phyloP scores from a whole-genome alignment of 2,113 vertebrate genomes.

The Albula glossodonta region DNA sequence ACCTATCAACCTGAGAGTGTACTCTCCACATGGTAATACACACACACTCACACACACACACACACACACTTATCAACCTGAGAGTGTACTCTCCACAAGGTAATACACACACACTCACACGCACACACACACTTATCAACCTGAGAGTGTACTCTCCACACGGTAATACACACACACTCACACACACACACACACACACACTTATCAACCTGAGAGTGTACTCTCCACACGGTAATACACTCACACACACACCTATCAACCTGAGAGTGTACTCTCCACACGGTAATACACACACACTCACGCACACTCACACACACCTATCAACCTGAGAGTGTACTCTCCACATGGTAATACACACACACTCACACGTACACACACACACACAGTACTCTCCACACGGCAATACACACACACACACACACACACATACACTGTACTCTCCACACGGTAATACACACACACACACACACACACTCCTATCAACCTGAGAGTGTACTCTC shows the following conservation, averaged over 20 bases:
- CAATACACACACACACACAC: too few relatives aligned
- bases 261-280: too few relatives aligned
- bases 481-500: too few relatives aligned
- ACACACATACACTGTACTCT: not conserved
- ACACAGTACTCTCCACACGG: too few relatives aligned
- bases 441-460: slow-evolving; percentile 32
- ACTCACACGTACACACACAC: too few relatives aligned
- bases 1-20: slow-evolving; percentile 92
- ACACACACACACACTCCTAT: too few relatives aligned
- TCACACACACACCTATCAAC: not conserved
- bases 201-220: too few relatives aligned
- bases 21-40: slow-evolving; percentile 81
- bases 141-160: too few relatives aligned
- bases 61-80: not conserved
- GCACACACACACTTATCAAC: too few relatives aligned
- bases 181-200: too few relatives aligned
- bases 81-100: slow-evolving; percentile 25
- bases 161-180: too few relatives aligned
- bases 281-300: not conserved
- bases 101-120: not conserved
- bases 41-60: slow-evolving; percentile 28
- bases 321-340: slow-evolving; percentile 92
- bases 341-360: slow-evolving; percentile 72
- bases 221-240: too few relatives aligned
- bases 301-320: slow-evolving; percentile 61